A percentile compares a stretch with the other conserved stretches of the same genome.
Evolutionary conservation across 2,113 vertebrate genomes (phyloP).

Genomic region (Nestor notabilis): DNA sequence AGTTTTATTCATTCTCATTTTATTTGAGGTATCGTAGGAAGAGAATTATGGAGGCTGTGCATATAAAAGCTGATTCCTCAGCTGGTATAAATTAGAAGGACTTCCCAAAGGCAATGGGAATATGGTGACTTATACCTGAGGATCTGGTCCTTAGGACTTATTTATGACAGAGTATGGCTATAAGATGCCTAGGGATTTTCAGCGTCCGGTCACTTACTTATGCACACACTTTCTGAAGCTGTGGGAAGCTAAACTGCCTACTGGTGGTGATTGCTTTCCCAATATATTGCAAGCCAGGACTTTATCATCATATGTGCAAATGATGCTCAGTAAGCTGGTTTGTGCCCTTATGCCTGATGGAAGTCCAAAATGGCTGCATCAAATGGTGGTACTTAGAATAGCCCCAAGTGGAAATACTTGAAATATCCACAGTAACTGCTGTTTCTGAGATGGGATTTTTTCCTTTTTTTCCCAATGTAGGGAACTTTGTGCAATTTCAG

Average conservation of each 20-base stretch:
- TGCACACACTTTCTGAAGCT: slow-evolving; percentile 4
- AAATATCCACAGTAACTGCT: slow-evolving; percentile 8
- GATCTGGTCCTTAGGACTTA: background rate
- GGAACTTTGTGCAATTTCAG: slow-evolving; percentile 31
- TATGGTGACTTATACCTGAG: background rate
- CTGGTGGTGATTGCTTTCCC: slow-evolving; percentile 28
- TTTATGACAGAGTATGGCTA: background rate
- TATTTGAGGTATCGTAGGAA: background rate
- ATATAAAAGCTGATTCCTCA: background rate
- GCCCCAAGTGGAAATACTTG: slow-evolving; percentile 20
- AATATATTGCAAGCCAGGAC: background rate
- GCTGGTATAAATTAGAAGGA: slow-evolving; percentile 4
- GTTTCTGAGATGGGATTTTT: background rate
- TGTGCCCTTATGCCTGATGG: background rate
- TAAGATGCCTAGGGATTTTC: slow-evolving; percentile 36
- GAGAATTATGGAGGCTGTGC: background rate
- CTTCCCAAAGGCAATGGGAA: background rate
- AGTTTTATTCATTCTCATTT: slow-evolving; percentile 1
- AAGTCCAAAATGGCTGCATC: slow-evolving; percentile 19
- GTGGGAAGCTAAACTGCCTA: background rate
- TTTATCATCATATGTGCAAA: slow-evolving; percentile 22
- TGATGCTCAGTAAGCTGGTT: background rate
- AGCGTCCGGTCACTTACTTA: background rate
- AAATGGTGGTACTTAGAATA: background rate
- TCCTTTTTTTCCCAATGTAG: background rate